Percentiles rank a stretch among this genome's conserved stretches.
Evolutionary conservation across 2,888 invertebrate species (phyloP).

Genomic region (Sinotaia quadrata): DNA sequence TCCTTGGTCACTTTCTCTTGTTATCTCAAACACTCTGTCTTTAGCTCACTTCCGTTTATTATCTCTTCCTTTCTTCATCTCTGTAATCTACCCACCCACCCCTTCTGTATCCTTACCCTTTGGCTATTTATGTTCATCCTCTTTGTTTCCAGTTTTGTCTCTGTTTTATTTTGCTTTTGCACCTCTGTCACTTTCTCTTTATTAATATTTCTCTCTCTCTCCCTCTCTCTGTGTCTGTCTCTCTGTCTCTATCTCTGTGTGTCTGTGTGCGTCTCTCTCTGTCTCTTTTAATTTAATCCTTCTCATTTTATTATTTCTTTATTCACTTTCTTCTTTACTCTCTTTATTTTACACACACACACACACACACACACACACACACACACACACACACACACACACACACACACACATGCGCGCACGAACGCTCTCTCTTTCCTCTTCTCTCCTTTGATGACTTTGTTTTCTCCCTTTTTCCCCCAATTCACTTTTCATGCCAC

Average conservation of each 20-base stretch:
- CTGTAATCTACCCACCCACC: neutral
- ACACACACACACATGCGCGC: neutral
- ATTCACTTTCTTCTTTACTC: too few relatives aligned
- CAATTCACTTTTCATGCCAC: too few relatives aligned
- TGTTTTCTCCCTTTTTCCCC: neutral
- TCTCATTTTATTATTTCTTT: too few relatives aligned
- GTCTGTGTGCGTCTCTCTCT: neutral
- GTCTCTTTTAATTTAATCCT: too few relatives aligned
- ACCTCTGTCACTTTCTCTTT: neutral
- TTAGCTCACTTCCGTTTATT: neutral
- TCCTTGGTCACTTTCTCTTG: constrained; percentile 4
- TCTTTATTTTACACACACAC: neutral
- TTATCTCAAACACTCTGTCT: too few relatives aligned
- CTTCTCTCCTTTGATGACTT: neutral
- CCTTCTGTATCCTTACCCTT: neutral
- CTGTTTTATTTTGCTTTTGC: neutral
- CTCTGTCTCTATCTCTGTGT: constrained; percentile 11
- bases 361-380: constrained; percentile 17
- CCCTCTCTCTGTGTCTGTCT: constrained; percentile 12
- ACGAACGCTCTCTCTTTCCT: neutral
- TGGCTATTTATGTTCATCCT: neutral
- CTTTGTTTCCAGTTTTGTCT: neutral
- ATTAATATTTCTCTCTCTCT: constrained; percentile 5
- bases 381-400: neutral
- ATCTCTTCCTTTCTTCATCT: neutral